A percentile compares a stretch with the other conserved stretches of the same genome.
These are phyloP conservation scores for Chelonus formosanus DNA, from an alignment of 2,888 invertebrate species.

Conservation along the genomic window DNA sequence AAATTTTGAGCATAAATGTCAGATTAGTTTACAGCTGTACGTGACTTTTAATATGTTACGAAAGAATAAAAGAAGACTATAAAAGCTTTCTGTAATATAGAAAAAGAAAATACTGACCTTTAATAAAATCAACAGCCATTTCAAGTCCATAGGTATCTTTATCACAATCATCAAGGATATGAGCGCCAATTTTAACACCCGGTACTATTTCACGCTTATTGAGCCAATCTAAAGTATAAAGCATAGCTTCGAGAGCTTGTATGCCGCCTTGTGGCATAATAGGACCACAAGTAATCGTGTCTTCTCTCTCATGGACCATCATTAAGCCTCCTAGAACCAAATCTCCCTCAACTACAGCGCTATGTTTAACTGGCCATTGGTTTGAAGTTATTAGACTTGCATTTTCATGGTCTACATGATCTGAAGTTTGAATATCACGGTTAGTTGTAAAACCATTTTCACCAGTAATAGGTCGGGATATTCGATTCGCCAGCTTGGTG, in stretches of 20 bases:
- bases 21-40: too few relatives aligned
- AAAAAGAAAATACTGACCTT: constrained; percentile 70
- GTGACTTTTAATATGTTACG: too few relatives aligned
- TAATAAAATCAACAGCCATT: constrained; percentile 92
- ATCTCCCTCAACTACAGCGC: constrained; percentile 84
- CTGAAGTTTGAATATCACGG: constrained; percentile 22
- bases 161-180: constrained; percentile 91
- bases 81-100: too few relatives aligned
- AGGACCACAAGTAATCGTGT: constrained; percentile 81
- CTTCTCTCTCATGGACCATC: constrained; percentile 91
- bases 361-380: constrained; percentile 80
- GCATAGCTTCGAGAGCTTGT: constrained; percentile 87
- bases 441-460: not conserved
- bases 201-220: constrained; percentile 71
- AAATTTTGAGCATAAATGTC: too few relatives aligned
- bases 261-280: constrained; percentile 91
- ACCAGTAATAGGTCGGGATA: constrained; percentile 14
- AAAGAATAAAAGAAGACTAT: too few relatives aligned
- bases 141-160: constrained; percentile 91
- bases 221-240: constrained; percentile 83
- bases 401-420: constrained; percentile 41
- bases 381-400: constrained; percentile 52
- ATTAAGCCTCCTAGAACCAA: constrained; percentile 86
- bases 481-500: not conserved
- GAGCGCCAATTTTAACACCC: constrained; percentile 81